phyloP scores from a whole-genome alignment of 2,113 vertebrate species.

The Macrotis lagotis region DNA sequence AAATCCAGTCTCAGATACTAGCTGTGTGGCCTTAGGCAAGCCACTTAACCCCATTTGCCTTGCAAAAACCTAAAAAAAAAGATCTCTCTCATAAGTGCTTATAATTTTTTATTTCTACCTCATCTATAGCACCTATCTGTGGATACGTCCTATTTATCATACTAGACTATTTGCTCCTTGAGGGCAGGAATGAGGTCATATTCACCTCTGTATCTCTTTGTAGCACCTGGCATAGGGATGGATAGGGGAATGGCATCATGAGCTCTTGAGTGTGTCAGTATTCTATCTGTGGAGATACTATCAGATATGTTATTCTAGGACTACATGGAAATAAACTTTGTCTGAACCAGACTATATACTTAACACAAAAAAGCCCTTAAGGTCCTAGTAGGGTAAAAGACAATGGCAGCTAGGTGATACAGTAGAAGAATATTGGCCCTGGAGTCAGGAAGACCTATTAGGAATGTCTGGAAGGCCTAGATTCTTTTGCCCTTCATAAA shows the following conservation, averaged over 20 bases:
- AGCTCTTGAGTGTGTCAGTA: background rate
- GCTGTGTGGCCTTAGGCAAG: no score
- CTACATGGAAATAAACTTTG: background rate
- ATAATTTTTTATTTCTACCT: background rate
- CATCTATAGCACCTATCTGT: background rate
- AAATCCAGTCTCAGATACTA: no score
- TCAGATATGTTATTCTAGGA: background rate
- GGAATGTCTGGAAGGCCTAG: background rate
- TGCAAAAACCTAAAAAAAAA: no score
- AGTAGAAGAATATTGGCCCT: background rate
- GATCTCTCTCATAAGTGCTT: background rate
- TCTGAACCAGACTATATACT: background rate
- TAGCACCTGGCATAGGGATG: background rate
- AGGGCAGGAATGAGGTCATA: background rate
- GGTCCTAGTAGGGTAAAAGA: background rate
- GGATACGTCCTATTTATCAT: background rate
- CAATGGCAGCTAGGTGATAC: background rate
- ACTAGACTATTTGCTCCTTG: background rate
- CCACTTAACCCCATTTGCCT: no score
- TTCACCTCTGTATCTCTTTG: background rate
- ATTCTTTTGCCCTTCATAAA: background rate
- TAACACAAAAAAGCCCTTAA: background rate
- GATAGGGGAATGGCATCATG: background rate
- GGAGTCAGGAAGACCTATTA: background rate
- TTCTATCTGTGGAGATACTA: background rate